Evolutionary conservation across 2,797 vertebrate genomes (phyloP), one percentile per base, ranked within the genome.

Genomic region (Enteromius radiatus): DNA sequence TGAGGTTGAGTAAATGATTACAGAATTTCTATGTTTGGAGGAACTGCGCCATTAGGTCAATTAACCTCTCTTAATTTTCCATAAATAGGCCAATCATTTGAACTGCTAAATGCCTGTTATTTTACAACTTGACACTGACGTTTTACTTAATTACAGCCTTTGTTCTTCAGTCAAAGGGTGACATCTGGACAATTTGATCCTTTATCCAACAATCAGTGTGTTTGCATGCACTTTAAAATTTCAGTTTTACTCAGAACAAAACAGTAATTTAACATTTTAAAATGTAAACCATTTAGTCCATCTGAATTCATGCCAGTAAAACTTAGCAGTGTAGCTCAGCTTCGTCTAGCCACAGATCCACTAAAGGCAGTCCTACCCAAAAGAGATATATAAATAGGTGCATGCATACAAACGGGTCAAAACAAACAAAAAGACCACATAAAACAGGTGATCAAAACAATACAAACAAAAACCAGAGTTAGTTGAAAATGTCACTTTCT

Each of bases 131-230:
- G 41, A 71, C 75, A 59, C 49, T 38, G 15, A 73, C 7, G 17
- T 33, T 38, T 77, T 5, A 47, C 75, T 54, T 79, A 79, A 85
- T 82, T 79, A 80, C 71, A 83, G 78, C 28, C 31, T 78, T 75
- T 74, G 77, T 84, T 82, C 67, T 74, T 69, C 67, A 83, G 61
- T 54, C 14, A 49, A 78, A 86, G 69, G 43, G 38, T 79, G 63
- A 86, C 78, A 73, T 78, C 68, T 81, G 81, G 83, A 83, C 59
- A 61, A 69, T 85, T 86, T 88, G 74, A 85, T 76, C 81, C 61
- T n/a, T 83, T 21, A 64, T 70, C 67, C 80, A 83, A 83, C 33
- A 64, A 45, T 64, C 59, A 64, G 59, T 47, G 15, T 1, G 15
- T 76, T 76, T 43, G 61, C n/a, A 45, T 43, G 17, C 15, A 28